A percentile compares a stretch with the other conserved stretches of the same genome.
These are phyloP conservation scores for Cinclus cinclus DNA, from an alignment of 2,113 vertebrate species.

Conservation along the genomic window DNA sequence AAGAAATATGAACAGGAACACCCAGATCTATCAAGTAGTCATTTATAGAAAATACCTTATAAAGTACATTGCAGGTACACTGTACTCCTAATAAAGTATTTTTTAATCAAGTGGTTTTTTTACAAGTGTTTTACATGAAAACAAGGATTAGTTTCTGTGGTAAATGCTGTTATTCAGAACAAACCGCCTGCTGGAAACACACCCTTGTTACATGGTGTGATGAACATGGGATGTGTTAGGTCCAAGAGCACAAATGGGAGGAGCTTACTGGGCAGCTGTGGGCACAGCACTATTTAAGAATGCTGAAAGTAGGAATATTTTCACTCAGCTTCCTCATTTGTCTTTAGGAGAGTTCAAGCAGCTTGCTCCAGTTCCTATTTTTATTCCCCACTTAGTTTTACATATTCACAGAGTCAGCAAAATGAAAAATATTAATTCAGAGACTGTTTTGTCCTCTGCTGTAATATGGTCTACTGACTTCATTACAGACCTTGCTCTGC, in stretches of 20 bases:
- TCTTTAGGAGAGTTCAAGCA: neutral
- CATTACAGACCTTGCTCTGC: neutral
- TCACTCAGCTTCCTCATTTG: neutral
- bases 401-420: conserved; percentile 11
- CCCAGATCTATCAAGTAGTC: conserved; percentile 48
- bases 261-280: neutral
- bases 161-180: neutral
- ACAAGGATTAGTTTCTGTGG: neutral
- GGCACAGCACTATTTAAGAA: neutral
- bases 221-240: fast-evolving
- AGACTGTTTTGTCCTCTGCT: neutral
- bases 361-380: neutral
- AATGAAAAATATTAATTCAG: conserved; percentile 35
- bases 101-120: conserved; percentile 58
- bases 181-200: neutral
- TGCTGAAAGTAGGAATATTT: neutral
- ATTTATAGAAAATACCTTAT: conserved; percentile 62
- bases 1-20: conserved; percentile 40
- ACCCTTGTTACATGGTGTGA: fast-evolving
- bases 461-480: neutral
- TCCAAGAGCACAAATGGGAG: neutral
- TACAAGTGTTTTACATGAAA: neutral
- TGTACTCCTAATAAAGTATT: conserved; percentile 73
- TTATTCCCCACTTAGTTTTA: neutral
- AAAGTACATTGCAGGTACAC: conserved; percentile 76